Percentiles rank a stretch among this genome's conserved stretches.
phyloP scores from a whole-genome alignment of 2,113 vertebrate genomes.

The Corythornis vintsioides region DNA sequence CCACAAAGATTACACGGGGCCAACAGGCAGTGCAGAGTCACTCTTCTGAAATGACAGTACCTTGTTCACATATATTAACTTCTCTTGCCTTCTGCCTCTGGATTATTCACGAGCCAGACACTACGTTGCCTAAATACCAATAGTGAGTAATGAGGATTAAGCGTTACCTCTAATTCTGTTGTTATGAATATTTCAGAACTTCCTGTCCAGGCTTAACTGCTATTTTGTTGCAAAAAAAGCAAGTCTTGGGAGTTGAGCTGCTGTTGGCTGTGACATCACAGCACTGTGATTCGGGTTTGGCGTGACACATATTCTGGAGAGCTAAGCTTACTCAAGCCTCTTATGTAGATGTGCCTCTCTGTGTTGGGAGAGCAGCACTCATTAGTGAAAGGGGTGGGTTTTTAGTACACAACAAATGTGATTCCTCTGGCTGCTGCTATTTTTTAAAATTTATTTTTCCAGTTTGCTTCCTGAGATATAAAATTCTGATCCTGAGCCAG shows the following conservation, averaged over 20 bases:
- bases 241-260: conserved; percentile 33
- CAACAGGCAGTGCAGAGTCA: background rate
- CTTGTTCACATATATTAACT: conserved; percentile 8
- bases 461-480: background rate
- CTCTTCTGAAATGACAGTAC: conserved; percentile 2
- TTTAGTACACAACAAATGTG: background rate
- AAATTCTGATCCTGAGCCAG: background rate
- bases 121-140: conserved; percentile 41
- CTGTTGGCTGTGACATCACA: conserved; percentile 54
- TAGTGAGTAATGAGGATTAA: conserved; percentile 53
- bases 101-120: conserved; percentile 27
- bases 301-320: background rate
- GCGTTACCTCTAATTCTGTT: conserved; percentile 31
- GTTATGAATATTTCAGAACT: conserved; percentile 34
- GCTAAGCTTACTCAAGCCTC: conserved; percentile 42
- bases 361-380: background rate
- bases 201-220: conserved; percentile 61
- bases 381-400: background rate
- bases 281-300: conserved; percentile 30
- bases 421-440: background rate
- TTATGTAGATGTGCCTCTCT: conserved; percentile 38
- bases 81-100: conserved; percentile 13
- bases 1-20: background rate
- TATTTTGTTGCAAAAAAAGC: conserved; percentile 63
- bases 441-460: rapidly evolving